A percentile compares a stretch with the other conserved stretches of the same genome.
phyloP scores from a whole-genome alignment of 2,888 invertebrate genomes.

The Drosophila yooni region DNA sequence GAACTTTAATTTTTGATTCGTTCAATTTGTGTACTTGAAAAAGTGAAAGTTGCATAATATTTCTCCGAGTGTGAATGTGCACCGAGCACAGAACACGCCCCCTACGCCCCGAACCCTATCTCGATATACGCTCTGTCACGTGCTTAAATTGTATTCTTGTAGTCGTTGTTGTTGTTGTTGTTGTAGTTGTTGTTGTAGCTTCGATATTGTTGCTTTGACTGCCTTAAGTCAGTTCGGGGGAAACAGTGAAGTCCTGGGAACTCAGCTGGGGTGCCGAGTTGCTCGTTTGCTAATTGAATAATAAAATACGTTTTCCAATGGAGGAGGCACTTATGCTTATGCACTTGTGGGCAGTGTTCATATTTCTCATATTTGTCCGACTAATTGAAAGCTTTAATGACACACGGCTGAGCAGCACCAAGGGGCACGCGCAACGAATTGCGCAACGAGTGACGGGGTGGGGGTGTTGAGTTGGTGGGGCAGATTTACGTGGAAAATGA shows the following conservation, averaged over 20 bases:
- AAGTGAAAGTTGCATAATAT: not conserved
- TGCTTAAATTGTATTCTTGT: not conserved
- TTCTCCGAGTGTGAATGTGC: not conserved
- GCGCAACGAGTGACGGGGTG: not conserved
- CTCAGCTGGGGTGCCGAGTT: not conserved
- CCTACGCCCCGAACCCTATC: not conserved
- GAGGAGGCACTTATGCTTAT: not conserved
- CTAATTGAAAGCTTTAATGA: not conserved
- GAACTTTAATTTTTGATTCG: too few species aligned
- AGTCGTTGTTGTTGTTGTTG: not conserved
- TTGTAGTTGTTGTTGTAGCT: not conserved
- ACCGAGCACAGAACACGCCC: too few species aligned
- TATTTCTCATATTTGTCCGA: not conserved
- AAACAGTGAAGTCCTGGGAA: slow-evolving; percentile 3
- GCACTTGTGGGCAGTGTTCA: not conserved
- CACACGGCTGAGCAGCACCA: not conserved
- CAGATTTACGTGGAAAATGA: not conserved
- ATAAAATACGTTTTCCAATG: not conserved
- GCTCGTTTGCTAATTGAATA: slow-evolving; percentile 7
- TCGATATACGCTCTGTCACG: not conserved
- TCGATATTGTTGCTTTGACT: slow-evolving; percentile 10
- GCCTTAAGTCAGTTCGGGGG: slow-evolving; percentile 2
- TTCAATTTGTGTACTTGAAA: too few species aligned
- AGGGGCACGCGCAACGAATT: not conserved
- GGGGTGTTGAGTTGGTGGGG: not conserved